These are phyloP conservation scores for Labeo rohita DNA, from an alignment of 2,113 vertebrate species.

Conservation along the genomic window DNA sequence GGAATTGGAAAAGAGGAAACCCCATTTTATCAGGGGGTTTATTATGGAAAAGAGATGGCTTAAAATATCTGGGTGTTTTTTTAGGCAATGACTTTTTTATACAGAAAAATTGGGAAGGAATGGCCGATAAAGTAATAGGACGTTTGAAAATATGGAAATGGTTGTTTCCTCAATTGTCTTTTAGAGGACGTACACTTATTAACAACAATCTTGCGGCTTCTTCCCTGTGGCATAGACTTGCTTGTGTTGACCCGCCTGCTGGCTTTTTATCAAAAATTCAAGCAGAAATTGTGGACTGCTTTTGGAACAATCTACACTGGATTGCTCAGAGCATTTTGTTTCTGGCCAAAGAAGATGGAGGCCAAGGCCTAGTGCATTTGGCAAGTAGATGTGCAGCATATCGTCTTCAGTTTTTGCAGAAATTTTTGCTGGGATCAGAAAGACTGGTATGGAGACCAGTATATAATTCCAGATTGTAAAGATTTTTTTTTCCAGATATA, in stretches of 20 bases:
- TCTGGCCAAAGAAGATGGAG: conserved; percentile 21
- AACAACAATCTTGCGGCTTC: conserved; percentile 15
- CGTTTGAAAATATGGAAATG: conserved; percentile 22
- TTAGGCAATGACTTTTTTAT: neutral
- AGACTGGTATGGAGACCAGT: conserved; percentile 12
- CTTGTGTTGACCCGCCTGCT: no score
- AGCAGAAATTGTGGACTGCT: no score
- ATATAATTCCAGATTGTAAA: neutral
- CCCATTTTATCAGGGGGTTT: neutral
- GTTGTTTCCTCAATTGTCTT: conserved; percentile 12
- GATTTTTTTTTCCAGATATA: neutral
- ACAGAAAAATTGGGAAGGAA: conserved; percentile 16
- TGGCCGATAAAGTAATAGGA: neutral
- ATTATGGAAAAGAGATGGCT: neutral
- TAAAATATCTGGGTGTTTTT: conserved; percentile 4
- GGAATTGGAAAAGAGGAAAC: neutral
- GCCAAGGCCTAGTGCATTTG: conserved; percentile 5
- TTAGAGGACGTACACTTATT: neutral
- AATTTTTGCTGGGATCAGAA: neutral
- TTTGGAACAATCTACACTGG: no score
- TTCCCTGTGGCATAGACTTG: neutral
- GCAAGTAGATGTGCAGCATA: neutral
- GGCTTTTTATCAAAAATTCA: no score
- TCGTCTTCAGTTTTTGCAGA: conserved; percentile 11
- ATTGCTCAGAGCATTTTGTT: no score